These are phyloP conservation scores for Melanchra persicariae DNA, from an alignment of 2,888 invertebrate species.

Conservation along the genomic window DNA sequence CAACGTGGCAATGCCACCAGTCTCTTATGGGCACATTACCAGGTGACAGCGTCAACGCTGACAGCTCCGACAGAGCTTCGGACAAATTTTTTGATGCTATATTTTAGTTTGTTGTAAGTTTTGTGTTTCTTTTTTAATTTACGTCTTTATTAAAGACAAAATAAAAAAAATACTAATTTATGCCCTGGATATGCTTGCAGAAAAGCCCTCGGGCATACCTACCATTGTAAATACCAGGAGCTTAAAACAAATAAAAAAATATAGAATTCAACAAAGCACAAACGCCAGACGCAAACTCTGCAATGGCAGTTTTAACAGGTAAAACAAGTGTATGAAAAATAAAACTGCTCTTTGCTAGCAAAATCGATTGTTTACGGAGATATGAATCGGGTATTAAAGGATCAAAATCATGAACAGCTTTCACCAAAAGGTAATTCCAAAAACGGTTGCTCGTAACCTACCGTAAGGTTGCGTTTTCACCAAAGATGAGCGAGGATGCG, in stretches of 20 bases:
- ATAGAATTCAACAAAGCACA: neutral
- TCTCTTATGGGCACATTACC: too few relatives aligned
- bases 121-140: too few relatives aligned
- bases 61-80: too few relatives aligned
- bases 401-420: slow-evolving; percentile 23
- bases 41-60: too few relatives aligned
- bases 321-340: neutral
- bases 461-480: neutral
- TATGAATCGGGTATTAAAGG: slow-evolving; percentile 3
- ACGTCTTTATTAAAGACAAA: too few relatives aligned
- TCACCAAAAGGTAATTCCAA: slow-evolving; percentile 28
- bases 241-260: neutral
- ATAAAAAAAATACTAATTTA: too few relatives aligned
- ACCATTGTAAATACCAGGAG: neutral
- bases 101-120: too few relatives aligned
- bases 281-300: neutral
- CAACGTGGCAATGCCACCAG: too few relatives aligned
- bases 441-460: slow-evolving; percentile 22
- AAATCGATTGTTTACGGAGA: slow-evolving; percentile 3
- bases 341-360: neutral
- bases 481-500: too few relatives aligned
- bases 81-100: too few relatives aligned
- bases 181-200: neutral
- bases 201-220: neutral
- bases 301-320: neutral